These are phyloP conservation scores for Alosa sapidissima DNA, from an alignment of 2,797 vertebrate species.

Conservation along the genomic window DNA sequence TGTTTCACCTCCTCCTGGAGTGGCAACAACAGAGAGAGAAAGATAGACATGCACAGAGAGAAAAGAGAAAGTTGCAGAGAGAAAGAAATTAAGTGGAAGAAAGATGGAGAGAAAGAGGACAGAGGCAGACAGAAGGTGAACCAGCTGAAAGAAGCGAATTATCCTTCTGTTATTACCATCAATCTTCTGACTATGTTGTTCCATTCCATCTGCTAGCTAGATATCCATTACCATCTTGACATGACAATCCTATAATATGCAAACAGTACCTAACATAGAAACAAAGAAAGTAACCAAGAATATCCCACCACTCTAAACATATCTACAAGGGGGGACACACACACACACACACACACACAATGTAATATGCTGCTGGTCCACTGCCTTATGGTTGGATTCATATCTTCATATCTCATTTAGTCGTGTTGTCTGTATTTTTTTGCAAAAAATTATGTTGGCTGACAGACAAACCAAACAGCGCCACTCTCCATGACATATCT, in stretches of 20 bases:
- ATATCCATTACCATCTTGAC: too few relatives aligned
- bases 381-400: background rate
- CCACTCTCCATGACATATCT: background rate
- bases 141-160: background rate
- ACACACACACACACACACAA: conserved; percentile 19
- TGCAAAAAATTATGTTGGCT: background rate
- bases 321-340: background rate
- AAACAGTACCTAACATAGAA: too few relatives aligned
- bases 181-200: too few relatives aligned
- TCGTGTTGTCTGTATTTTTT: background rate
- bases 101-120: background rate
- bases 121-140: background rate
- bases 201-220: too few relatives aligned
- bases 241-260: too few relatives aligned
- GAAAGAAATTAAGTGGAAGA: background rate
- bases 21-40: background rate
- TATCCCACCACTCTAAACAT: too few relatives aligned
- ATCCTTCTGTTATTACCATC: too few relatives aligned
- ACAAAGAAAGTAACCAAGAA: too few relatives aligned
- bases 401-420: background rate
- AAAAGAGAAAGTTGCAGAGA: background rate
- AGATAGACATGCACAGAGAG: background rate
- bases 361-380: background rate
- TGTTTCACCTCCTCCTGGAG: conserved; percentile 94
- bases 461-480: background rate